Evolutionary conservation across 2,888 invertebrate species (phyloP).

Genomic region (Tenthredo distinguenda): DNA sequence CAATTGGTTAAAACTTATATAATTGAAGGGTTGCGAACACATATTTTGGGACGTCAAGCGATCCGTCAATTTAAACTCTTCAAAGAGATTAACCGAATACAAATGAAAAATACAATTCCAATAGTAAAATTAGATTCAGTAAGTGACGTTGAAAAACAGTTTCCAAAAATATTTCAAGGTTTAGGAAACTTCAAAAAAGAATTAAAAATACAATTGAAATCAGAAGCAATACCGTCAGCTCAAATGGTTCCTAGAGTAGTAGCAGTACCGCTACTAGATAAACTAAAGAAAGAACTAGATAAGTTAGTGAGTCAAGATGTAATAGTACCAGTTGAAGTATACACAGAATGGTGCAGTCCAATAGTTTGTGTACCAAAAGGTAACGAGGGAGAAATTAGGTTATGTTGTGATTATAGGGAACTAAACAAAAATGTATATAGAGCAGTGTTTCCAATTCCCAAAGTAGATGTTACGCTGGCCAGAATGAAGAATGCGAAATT

Average conservation of each 20-base stretch:
- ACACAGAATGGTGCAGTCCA: conserved; percentile 71
- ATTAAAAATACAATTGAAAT: conserved; percentile 63
- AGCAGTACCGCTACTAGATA: conserved; percentile 66
- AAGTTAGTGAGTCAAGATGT: conserved; percentile 63
- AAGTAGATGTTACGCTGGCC: conserved; percentile 61
- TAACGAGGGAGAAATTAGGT: conserved; percentile 58
- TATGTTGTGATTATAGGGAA: conserved; percentile 63
- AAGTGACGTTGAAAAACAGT: conserved; percentile 52
- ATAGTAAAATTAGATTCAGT: neutral
- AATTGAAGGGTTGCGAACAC: conserved; percentile 48
- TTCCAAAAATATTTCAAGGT: conserved; percentile 58
- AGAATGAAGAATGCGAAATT: conserved; percentile 58
- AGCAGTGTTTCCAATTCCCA: conserved; percentile 57
- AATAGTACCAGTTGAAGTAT: conserved; percentile 65
- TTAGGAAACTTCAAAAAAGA: conserved; percentile 61
- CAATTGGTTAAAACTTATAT: conserved; percentile 53
- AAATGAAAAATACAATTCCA: neutral
- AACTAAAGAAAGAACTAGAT: conserved; percentile 67
- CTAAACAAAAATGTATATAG: conserved; percentile 48
- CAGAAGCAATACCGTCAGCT: conserved; percentile 64
- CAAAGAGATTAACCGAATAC: neutral
- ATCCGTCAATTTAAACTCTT: neutral
- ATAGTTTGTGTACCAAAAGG: conserved; percentile 69
- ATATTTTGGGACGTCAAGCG: neutral
- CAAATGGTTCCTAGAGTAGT: conserved; percentile 66